Evolutionary conservation across 2,888 invertebrate genomes (phyloP).

Genomic region (Sphecodes monilicornis): DNA sequence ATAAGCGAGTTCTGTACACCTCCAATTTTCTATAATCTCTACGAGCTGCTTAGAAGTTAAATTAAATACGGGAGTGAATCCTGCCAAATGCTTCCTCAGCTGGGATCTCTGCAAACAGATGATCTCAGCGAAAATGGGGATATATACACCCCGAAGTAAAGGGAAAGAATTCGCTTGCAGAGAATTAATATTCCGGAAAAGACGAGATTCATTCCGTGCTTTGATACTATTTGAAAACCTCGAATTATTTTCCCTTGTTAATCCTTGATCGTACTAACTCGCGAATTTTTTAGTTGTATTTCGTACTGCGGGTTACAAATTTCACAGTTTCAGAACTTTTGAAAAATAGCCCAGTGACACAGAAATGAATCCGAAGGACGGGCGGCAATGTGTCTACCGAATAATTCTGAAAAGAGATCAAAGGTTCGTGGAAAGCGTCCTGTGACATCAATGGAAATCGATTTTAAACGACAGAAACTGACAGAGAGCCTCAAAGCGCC

Average conservation of each 20-base stretch:
- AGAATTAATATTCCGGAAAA: background rate
- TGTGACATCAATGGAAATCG: slow-evolving; percentile 16
- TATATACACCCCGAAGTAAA: background rate
- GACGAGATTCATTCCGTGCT: background rate
- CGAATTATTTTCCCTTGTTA: background rate
- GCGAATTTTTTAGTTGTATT: background rate
- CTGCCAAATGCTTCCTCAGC: slow-evolving; percentile 5
- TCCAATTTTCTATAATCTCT: slow-evolving; percentile 21
- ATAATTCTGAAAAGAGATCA: slow-evolving; percentile 42
- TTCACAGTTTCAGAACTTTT: background rate
- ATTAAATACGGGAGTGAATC: slow-evolving; percentile 34
- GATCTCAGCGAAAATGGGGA: background rate
- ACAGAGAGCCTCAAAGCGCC: background rate
- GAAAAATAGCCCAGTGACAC: background rate
- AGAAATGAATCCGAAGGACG: background rate
- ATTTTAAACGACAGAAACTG: background rate
- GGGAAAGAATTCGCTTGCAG: background rate
- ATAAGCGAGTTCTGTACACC: background rate
- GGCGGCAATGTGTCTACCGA: slow-evolving; percentile 11
- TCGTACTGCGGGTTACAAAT: background rate
- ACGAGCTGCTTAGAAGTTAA: slow-evolving; percentile 28
- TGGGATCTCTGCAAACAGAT: background rate
- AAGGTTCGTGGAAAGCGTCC: slow-evolving; percentile 7
- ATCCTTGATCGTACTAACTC: background rate
- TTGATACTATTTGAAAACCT: background rate